Evolutionary conservation across 2,888 invertebrate species (phyloP), one percentile per base, ranked within the genome.

Genomic region (Drosophila ustulata): DNA sequence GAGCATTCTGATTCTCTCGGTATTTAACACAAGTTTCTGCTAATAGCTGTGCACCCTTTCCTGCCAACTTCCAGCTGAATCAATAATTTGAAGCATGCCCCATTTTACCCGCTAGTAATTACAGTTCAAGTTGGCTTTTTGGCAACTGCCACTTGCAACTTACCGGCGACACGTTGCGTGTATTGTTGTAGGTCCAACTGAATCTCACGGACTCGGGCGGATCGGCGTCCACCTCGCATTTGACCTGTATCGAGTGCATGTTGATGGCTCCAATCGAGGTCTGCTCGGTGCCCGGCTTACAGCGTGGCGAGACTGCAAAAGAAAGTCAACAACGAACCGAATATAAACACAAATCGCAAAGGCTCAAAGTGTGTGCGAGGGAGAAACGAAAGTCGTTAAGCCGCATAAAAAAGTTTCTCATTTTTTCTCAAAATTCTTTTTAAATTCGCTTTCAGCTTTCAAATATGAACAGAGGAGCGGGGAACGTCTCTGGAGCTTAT

Each of bases 161-260:
- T 90, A 96, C 95, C 66, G 96, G 96, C 66, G 95, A 93, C 56
- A 96, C 96, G 90, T 96, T 95, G 75, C 94, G 94, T 34, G 96
- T 96, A 30, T 95, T 96, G 91, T 97, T 97, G 91, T 96, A 96
- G 9, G 97, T 97, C 97, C 97, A 97, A 79, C 96, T 96, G 91
- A 97, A 97, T 82, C 95, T 94, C 39, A 96, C 93, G 0, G 94
- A 94, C 58, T 95, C 95, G 18, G 94, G 93, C 0, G 97, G 96
- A 49, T 96, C 95, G 0, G 97, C 96, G 72, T 96, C 95, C 56
- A 98, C 96, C 72, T 97, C 96, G 90, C 98, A 97, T 57, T 95
- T 94, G 7, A 97, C 95, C 58, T 95, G 93, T 55, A 97, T 94
- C 56, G 95, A 95, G 66, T 96, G 96, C 77, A 95, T 95, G 41